These are phyloP conservation scores for Catharus bicknelli DNA, from an alignment of 2,113 vertebrate genomes.

Conservation along the genomic window DNA sequence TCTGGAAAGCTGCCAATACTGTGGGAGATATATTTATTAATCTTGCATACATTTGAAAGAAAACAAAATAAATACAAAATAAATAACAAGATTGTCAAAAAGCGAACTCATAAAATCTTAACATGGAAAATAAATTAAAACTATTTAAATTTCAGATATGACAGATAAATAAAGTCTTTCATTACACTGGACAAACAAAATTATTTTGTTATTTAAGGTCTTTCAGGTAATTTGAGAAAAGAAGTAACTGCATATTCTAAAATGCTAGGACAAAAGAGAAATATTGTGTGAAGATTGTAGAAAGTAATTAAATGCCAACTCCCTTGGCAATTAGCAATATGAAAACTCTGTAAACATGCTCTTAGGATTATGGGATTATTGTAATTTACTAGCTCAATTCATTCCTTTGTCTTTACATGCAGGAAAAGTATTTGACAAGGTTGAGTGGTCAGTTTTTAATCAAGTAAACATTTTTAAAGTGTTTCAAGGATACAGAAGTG, in stretches of 20 bases:
- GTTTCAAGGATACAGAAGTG: constrained; percentile 31
- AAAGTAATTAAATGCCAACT: constrained; percentile 49
- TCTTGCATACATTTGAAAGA: not conserved
- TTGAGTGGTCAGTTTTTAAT: constrained; percentile 63
- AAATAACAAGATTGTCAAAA: not conserved
- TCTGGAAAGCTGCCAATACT: not conserved
- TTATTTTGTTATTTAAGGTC: not conserved
- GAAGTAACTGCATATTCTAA: not conserved
- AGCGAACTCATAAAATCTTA: not conserved
- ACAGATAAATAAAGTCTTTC: not conserved
- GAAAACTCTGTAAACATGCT: constrained; percentile 53
- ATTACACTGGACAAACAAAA: not conserved
- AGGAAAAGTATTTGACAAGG: constrained; percentile 58
- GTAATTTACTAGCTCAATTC: constrained; percentile 46
- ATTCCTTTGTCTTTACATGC: constrained; percentile 45
- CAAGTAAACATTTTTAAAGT: constrained; percentile 37
- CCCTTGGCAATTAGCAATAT: constrained; percentile 43
- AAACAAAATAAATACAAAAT: constrained; percentile 23
- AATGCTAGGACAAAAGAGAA: constrained; percentile 38
- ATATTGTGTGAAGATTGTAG: not conserved
- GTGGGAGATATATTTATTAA: not conserved
- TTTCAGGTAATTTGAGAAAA: not conserved
- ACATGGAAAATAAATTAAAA: constrained; percentile 15
- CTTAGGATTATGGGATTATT: constrained; percentile 58
- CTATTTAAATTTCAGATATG: not conserved